Evolutionary conservation across 2,888 invertebrate genomes (phyloP).

Genomic region (Ptychoptera contaminata): DNA sequence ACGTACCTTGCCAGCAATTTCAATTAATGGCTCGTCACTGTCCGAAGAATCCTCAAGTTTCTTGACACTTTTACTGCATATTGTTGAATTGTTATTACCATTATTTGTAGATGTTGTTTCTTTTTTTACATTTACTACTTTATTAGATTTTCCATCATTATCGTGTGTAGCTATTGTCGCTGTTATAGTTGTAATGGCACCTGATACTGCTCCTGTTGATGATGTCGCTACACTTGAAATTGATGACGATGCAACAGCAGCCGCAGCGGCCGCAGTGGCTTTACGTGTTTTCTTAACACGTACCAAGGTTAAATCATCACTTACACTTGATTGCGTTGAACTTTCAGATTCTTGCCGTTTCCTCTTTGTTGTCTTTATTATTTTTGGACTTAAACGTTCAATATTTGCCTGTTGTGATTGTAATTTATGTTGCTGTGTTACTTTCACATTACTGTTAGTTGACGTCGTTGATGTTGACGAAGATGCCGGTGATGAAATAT

Average conservation of each 20-base stretch:
- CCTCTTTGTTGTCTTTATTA: conserved; percentile 37
- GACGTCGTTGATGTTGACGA: conserved; percentile 25
- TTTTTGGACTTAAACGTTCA: conserved; percentile 20
- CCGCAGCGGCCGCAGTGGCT: conserved; percentile 22
- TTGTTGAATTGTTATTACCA: conserved; percentile 7
- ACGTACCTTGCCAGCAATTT: conserved; percentile 49
- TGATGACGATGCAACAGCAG: conserved; percentile 18
- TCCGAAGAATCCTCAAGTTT: conserved; percentile 55
- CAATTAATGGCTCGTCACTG: conserved; percentile 65
- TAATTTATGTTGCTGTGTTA: conserved; percentile 9
- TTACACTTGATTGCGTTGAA: conserved; percentile 45
- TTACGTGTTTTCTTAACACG: conserved; percentile 24
- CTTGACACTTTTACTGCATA: conserved; percentile 7
- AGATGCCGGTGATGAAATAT: conserved; percentile 24
- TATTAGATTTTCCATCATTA: neutral
- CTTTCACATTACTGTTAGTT: conserved; percentile 25
- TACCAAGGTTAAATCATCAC: conserved; percentile 32
- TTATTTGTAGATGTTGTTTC: neutral
- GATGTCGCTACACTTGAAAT: conserved; percentile 31
- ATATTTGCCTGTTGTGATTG: conserved; percentile 11
- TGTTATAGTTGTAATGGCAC: conserved; percentile 9
- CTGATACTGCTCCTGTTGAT: conserved; percentile 33
- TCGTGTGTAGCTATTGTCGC: conserved; percentile 6
- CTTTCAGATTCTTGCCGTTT: conserved; percentile 69
- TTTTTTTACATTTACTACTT: neutral